These are phyloP conservation scores for Yponomeuta sedellus DNA, from an alignment of 2,888 invertebrate species.

Conservation along the genomic window DNA sequence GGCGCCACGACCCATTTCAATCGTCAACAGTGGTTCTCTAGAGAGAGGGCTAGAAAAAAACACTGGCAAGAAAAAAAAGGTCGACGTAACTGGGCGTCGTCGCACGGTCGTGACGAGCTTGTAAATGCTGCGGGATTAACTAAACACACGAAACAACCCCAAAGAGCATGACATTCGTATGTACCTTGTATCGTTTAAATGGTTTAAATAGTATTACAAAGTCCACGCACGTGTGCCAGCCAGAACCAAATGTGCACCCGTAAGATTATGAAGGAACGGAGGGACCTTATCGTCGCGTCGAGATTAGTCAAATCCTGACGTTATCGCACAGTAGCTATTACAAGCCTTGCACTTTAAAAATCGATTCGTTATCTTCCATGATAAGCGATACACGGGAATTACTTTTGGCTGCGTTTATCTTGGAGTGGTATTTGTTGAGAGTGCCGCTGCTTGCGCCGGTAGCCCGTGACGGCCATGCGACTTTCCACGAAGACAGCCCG, in stretches of 20 bases:
- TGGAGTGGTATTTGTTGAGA: not conserved
- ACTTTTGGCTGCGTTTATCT: not conserved
- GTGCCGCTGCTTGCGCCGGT: not conserved
- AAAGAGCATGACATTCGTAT: constrained; percentile 43
- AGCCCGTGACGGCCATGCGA: constrained; percentile 5
- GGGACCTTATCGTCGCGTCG: constrained; percentile 11
- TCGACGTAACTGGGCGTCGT: constrained; percentile 8
- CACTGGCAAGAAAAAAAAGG: constrained; percentile 28
- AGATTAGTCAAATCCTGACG: constrained; percentile 9
- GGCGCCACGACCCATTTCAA: constrained; percentile 58
- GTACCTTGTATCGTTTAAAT: constrained; percentile 49
- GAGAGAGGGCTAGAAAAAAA: constrained; percentile 41
- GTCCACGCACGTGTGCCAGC: constrained; percentile 44
- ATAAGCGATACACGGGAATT: constrained; percentile 4
- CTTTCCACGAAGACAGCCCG: constrained; percentile 48
- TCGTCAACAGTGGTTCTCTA: constrained; percentile 41
- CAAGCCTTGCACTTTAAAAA: constrained; percentile 5
- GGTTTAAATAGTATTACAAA: constrained; percentile 50
- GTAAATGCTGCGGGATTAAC: constrained; percentile 54
- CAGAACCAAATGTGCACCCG: constrained; percentile 28
- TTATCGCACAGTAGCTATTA: constrained; percentile 10
- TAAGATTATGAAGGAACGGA: constrained; percentile 1
- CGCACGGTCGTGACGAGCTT: constrained; percentile 56
- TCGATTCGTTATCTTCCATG: constrained; percentile 6
- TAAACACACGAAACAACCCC: constrained; percentile 31